Evolutionary conservation across 2,888 invertebrate genomes (phyloP).

Genomic region (Barypeithes pellucidus): DNA sequence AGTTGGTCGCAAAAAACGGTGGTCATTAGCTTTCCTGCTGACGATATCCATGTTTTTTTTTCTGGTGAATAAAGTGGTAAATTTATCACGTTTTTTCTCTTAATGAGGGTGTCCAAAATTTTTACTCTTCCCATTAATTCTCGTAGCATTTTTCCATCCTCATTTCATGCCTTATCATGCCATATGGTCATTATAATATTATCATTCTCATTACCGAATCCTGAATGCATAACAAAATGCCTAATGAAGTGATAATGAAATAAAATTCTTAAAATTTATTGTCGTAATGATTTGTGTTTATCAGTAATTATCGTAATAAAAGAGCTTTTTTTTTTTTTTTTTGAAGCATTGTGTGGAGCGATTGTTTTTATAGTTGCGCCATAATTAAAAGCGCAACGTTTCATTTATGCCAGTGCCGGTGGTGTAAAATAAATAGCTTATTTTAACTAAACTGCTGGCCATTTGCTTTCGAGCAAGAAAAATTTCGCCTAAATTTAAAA

Average conservation of each 20-base stretch:
- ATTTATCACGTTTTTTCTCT: no score
- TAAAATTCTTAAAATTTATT: constrained; percentile 3
- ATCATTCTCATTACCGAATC: neutral
- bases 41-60: no score
- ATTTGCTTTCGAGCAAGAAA: no score
- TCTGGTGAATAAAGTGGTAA: no score
- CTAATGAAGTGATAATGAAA: constrained; percentile 20
- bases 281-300: constrained; percentile 5
- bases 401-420: neutral
- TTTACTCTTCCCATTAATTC: constrained; percentile 1
- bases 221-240: constrained; percentile 7
- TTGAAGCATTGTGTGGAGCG: neutral
- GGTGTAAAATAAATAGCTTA: no score
- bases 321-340: neutral
- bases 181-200: constrained; percentile 8
- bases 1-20: no score
- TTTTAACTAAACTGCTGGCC: no score
- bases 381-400: constrained; percentile 8
- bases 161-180: constrained; percentile 2
- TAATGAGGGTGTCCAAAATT: neutral
- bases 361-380: neutral
- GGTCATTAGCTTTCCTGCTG: no score
- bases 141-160: neutral
- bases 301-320: constrained; percentile 8
- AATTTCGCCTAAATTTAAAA: no score